These are phyloP conservation scores for Smutsia gigantea DNA, from an alignment of 2,797 vertebrate genomes.

Conservation along the genomic window DNA sequence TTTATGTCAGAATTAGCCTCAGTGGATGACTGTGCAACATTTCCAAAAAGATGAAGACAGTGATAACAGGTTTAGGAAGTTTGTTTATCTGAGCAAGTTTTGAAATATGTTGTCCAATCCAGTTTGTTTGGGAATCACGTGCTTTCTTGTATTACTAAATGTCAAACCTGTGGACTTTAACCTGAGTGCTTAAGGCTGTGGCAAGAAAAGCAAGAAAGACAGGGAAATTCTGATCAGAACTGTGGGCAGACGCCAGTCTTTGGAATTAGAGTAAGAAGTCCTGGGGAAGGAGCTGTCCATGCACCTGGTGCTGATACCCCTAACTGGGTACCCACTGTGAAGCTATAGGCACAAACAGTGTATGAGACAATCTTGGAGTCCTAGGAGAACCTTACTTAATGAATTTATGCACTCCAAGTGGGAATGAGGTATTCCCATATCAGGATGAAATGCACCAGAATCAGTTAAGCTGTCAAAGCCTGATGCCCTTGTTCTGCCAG, in stretches of 20 bases:
- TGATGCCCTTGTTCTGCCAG: background rate
- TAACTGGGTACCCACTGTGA: background rate
- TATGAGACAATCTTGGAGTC: background rate
- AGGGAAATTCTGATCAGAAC: background rate
- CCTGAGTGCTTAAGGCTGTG: background rate
- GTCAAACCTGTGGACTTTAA: background rate
- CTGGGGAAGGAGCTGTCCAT: constrained; percentile 68
- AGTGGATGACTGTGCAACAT: background rate
- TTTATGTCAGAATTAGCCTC: constrained; percentile 5
- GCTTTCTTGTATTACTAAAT: background rate
- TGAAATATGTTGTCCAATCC: background rate
- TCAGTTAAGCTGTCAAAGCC: background rate
- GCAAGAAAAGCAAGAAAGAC: background rate
- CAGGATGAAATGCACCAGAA: background rate
- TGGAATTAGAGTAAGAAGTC: background rate
- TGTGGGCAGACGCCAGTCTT: background rate
- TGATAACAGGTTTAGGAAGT: background rate
- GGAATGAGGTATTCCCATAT: background rate
- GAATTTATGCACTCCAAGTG: background rate
- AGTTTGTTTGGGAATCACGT: constrained; percentile 9
- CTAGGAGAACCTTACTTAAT: background rate
- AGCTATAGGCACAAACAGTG: background rate
- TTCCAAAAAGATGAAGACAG: constrained; percentile 21
- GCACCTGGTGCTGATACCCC: constrained; percentile 56
- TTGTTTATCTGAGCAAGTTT: background rate